phyloP scores from a whole-genome alignment of 2,113 vertebrate species.

The Holacanthus passer region DNA sequence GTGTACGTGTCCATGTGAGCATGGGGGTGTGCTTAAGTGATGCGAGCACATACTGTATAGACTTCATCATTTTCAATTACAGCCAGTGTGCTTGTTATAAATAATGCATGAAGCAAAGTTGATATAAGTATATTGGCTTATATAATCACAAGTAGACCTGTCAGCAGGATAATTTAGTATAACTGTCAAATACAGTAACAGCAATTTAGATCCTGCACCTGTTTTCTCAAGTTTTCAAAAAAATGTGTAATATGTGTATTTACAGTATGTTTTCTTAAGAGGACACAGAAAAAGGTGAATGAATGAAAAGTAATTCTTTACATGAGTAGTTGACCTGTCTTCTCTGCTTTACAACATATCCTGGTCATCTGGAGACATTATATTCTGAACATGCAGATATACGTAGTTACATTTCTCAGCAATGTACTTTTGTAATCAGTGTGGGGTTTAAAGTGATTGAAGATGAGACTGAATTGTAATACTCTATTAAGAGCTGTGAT shows the following conservation, averaged over 20 bases:
- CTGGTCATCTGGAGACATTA: too few relatives aligned
- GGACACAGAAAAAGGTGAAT: not conserved
- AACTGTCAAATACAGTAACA: not conserved
- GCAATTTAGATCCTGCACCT: not conserved
- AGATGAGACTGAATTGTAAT: not conserved
- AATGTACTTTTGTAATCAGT: not conserved
- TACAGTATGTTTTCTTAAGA: not conserved
- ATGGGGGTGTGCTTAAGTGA: not conserved
- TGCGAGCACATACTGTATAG: not conserved
- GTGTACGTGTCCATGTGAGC: not conserved
- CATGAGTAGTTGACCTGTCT: too few relatives aligned
- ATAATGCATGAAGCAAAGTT: not conserved
- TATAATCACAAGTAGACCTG: not conserved
- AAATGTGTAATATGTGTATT: not conserved
- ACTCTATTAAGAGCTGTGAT: conserved; percentile 15
- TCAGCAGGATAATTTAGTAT: not conserved
- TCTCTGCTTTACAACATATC: not conserved
- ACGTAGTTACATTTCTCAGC: not conserved
- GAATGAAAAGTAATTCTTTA: not conserved
- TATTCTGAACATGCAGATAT: not conserved
- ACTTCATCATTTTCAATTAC: not conserved
- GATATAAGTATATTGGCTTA: not conserved
- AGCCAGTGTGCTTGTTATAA: not conserved
- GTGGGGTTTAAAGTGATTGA: not conserved
- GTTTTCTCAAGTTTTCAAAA: not conserved